Evolutionary conservation across 2,113 vertebrate genomes (phyloP).

Genomic region (Colossoma macropomum): DNA sequence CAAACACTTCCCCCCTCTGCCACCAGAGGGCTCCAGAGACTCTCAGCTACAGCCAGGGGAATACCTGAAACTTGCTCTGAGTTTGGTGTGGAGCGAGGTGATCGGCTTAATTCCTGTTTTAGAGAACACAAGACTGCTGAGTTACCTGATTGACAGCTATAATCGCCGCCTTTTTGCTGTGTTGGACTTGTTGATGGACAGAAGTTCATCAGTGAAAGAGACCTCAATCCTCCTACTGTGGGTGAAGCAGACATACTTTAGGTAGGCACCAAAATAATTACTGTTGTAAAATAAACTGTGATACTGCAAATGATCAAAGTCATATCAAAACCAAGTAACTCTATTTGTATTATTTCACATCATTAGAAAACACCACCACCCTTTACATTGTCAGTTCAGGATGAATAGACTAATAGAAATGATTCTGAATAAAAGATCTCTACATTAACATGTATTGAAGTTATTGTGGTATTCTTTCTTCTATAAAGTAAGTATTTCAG

Average conservation of each 20-base stretch:
- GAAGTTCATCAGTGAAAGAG: constrained; percentile 1
- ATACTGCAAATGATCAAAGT: not conserved
- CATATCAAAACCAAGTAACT: too few relatives aligned
- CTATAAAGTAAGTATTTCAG: not conserved
- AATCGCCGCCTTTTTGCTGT: constrained; percentile 21
- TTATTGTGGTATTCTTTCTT: too few relatives aligned
- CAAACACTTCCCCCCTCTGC: constrained; percentile 48
- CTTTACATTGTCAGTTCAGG: too few relatives aligned
- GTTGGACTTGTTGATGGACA: constrained; percentile 55
- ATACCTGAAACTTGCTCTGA: constrained; percentile 26
- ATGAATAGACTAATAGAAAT: too few relatives aligned
- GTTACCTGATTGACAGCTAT: constrained; percentile 38
- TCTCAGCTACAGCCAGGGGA: not conserved
- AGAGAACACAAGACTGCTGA: not conserved
- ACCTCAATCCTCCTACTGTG: constrained; percentile 56
- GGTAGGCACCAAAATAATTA: constrained; percentile 52
- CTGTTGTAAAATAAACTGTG: not conserved
- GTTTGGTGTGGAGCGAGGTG: not conserved
- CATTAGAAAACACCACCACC: not conserved
- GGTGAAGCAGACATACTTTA: constrained; percentile 50
- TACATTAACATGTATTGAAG: too few relatives aligned
- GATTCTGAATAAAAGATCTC: too few relatives aligned
- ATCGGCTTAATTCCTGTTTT: constrained; percentile 21
- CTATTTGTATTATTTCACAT: too few relatives aligned
- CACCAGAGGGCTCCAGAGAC: constrained; percentile 4